phyloP scores from a whole-genome alignment of 2,888 invertebrate species.

The Cetonia aurata region DNA sequence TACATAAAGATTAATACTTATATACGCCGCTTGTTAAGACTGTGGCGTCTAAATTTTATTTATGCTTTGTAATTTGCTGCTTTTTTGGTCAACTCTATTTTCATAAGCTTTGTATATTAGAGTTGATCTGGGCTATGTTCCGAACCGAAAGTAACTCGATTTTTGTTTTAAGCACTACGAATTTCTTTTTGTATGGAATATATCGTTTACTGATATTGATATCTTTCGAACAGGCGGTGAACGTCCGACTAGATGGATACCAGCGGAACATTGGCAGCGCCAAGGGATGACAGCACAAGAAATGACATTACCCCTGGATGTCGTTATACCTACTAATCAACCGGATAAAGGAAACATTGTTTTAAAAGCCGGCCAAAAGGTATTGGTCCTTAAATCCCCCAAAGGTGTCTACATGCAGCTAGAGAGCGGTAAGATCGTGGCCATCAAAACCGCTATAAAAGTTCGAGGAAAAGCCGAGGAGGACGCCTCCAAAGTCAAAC shows the following conservation, averaged over 20 bases:
- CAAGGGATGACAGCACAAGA: slow-evolving; percentile 97
- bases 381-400: slow-evolving; percentile 93
- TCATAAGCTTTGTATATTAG: too few species aligned
- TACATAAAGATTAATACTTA: too few species aligned
- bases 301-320: slow-evolving; percentile 91
- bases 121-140: too few species aligned
- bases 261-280: slow-evolving; percentile 90
- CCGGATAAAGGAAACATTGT: slow-evolving; percentile 89
- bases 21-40: too few species aligned
- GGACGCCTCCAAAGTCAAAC: slow-evolving; percentile 56
- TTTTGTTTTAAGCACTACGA: too few species aligned
- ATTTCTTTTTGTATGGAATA: too few species aligned
- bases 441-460: slow-evolving; percentile 85
- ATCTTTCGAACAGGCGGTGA: slow-evolving; percentile 57
- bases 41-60: too few species aligned
- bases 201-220: neutral
- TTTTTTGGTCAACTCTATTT: too few species aligned
- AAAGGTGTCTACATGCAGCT: slow-evolving; percentile 97
- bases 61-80: too few species aligned
- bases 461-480: slow-evolving; percentile 71
- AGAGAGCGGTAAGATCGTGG: slow-evolving; percentile 94
- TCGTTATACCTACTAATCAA: slow-evolving; percentile 92
- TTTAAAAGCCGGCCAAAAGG: slow-evolving; percentile 93
- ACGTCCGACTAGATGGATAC: slow-evolving; percentile 80
- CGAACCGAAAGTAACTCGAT: too few species aligned